phyloP scores from a whole-genome alignment of 1,140 invertebrate species.

The Neodiprion lecontei region DNA sequence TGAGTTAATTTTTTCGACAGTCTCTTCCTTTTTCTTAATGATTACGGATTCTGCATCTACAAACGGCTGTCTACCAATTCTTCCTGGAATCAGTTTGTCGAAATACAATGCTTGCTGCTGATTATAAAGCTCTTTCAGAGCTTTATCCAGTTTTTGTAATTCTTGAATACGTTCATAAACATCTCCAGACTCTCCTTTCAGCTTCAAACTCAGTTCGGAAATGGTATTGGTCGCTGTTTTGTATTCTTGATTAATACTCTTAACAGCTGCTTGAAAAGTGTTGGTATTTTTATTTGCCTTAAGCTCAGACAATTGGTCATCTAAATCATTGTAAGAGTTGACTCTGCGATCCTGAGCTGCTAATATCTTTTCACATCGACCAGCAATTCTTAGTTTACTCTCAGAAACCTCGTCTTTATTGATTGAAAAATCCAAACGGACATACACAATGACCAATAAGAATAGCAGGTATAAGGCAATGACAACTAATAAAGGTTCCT shows the following conservation, averaged over 20 bases:
- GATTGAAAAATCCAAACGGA: slow-evolving; percentile 95
- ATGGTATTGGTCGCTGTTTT: slow-evolving; percentile 68
- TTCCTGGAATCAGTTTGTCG: slow-evolving; percentile 73
- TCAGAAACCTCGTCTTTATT: slow-evolving; percentile 69
- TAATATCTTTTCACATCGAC: slow-evolving; percentile 65
- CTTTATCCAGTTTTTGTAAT: slow-evolving; percentile 68
- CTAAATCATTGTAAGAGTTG: slow-evolving; percentile 69
- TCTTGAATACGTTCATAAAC: slow-evolving; percentile 71
- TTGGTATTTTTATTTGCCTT: slow-evolving; percentile 71
- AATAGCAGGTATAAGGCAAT: slow-evolving; percentile 91
- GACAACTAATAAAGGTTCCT: slow-evolving; percentile 91
- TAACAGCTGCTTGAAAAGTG: slow-evolving; percentile 64
- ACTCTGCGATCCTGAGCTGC: slow-evolving; percentile 69
- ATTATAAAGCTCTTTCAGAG: slow-evolving; percentile 61
- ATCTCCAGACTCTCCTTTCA: slow-evolving; percentile 71
- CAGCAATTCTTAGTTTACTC: slow-evolving; percentile 63
- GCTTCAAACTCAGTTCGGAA: slow-evolving; percentile 65
- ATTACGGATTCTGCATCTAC: slow-evolving; percentile 68
- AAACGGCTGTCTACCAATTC: slow-evolving; percentile 71
- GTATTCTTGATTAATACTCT: slow-evolving; percentile 71
- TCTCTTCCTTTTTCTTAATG: slow-evolving; percentile 71
- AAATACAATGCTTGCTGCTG: slow-evolving; percentile 65
- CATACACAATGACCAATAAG: slow-evolving; percentile 91
- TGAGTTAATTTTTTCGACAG: slow-evolving; percentile 71
- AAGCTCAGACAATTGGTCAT: slow-evolving; percentile 70